These are phyloP conservation scores for Otis tarda DNA, from an alignment of 2,113 vertebrate genomes.

Conservation along the genomic window DNA sequence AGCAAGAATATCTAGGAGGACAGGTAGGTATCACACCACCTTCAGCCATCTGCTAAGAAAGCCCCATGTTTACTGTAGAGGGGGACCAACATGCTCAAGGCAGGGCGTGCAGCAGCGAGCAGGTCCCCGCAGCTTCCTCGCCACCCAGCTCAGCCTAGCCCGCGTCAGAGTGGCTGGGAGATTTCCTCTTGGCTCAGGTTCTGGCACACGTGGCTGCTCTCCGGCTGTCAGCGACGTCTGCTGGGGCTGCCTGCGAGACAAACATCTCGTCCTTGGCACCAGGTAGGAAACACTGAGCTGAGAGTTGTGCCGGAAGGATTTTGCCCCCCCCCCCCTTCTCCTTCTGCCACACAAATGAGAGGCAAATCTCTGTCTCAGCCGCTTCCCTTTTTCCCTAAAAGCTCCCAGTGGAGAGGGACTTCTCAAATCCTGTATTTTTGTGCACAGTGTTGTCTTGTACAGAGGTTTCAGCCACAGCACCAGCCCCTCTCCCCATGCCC, in stretches of 20 bases:
- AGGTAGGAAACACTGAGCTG: neutral
- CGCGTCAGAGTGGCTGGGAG: accelerated
- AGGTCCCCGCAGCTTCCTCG: neutral
- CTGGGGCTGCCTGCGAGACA: neutral
- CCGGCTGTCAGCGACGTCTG: neutral
- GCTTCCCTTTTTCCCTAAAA: neutral
- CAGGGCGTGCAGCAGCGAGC: neutral
- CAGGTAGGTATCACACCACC: neutral
- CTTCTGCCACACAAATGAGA: neutral
- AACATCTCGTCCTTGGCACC: conserved; percentile 37
- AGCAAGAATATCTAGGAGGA: neutral
- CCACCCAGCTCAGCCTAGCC: neutral
- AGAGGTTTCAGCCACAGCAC: neutral
- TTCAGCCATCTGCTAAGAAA: neutral
- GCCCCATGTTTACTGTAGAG: neutral
- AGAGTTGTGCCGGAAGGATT: neutral
- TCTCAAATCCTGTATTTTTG: neutral
- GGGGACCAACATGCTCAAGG: neutral
- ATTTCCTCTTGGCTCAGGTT: conserved; percentile 35
- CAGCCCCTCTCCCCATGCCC: neutral
- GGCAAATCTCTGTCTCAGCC: neutral
- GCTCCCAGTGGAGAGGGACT: neutral
- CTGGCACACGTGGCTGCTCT: accelerated
- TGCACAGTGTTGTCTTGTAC: neutral
- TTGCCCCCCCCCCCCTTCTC: neutral